These are phyloP conservation scores for Mormyrops boulengeri DNA, from an alignment of 2,797 vertebrate species.

Conservation along the genomic window DNA sequence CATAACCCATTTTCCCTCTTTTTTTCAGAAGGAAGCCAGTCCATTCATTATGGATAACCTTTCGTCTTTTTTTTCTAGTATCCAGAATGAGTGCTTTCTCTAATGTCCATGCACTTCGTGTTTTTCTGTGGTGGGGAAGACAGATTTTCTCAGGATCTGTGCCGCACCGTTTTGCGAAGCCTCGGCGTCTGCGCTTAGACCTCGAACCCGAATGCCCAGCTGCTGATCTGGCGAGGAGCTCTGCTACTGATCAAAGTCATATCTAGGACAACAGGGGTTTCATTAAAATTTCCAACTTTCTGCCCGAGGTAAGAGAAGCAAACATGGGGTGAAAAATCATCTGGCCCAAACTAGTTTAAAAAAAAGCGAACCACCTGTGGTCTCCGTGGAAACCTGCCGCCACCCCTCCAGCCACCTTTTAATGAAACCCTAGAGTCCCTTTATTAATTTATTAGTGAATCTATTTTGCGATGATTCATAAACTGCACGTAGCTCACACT, in stretches of 20 bases:
- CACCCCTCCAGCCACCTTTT: constrained; percentile 87
- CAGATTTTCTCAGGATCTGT: constrained; percentile 1
- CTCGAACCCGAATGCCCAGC: constrained; percentile 15
- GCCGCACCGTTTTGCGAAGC: background rate
- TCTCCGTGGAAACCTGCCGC: constrained; percentile 78
- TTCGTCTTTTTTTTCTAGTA: background rate
- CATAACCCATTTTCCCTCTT: constrained; percentile 11
- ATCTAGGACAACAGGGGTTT: constrained; percentile 78
- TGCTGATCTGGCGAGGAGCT: constrained; percentile 54
- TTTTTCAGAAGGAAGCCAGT: constrained; percentile 7
- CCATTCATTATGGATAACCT: constrained; percentile 12
- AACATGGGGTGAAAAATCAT: constrained; percentile 71
- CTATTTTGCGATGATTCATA: constrained; percentile 83
- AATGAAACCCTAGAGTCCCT: constrained; percentile 86
- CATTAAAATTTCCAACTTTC: constrained; percentile 75
- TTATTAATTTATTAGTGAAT: constrained; percentile 86
- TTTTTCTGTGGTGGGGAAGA: background rate
- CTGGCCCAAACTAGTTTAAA: constrained; percentile 76
- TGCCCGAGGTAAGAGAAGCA: constrained; percentile 72
- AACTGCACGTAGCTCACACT: constrained; percentile 70
- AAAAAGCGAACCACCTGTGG: constrained; percentile 76
- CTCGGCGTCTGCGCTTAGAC: constrained; percentile 30
- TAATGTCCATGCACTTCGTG: background rate
- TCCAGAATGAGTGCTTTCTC: background rate
- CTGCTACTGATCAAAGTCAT: constrained; percentile 75